These are phyloP conservation scores for Drosophila paucipuncta DNA, from an alignment of 2,888 invertebrate species.

Conservation along the genomic window DNA sequence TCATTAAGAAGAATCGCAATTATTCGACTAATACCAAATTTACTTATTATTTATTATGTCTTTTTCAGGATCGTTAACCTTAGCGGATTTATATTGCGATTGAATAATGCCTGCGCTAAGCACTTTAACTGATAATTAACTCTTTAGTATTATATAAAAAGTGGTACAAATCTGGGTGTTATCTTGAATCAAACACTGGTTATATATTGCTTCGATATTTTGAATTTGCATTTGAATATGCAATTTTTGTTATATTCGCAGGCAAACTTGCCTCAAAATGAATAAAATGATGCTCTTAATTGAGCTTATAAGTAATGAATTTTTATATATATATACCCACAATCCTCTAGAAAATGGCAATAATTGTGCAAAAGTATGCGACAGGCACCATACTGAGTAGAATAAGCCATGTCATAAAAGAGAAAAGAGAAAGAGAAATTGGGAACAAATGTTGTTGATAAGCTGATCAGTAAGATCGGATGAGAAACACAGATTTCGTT, in stretches of 20 bases:
- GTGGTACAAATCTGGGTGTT: neutral
- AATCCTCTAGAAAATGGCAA: neutral
- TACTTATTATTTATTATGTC: neutral
- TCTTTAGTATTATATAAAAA: neutral
- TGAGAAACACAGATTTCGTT: no score
- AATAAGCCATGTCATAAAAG: neutral
- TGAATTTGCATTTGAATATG: neutral
- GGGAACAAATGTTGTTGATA: neutral
- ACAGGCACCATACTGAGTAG: neutral
- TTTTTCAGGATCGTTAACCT: neutral
- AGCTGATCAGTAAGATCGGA: no score
- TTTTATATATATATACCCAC: neutral
- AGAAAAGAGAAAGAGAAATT: neutral
- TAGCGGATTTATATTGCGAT: neutral
- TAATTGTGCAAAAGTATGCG: neutral
- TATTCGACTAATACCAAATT: no score
- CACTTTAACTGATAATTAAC: neutral
- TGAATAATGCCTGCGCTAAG: neutral
- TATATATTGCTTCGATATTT: neutral
- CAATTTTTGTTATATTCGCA: no score
- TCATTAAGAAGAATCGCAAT: neutral
- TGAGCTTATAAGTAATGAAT: neutral
- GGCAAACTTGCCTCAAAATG: no score
- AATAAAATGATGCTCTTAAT: neutral
- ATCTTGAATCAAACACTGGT: neutral